A percentile compares a stretch with the other conserved stretches of the same genome.
phyloP scores from a whole-genome alignment of 2,113 vertebrate genomes.

The Atherinomorus stipes region DNA sequence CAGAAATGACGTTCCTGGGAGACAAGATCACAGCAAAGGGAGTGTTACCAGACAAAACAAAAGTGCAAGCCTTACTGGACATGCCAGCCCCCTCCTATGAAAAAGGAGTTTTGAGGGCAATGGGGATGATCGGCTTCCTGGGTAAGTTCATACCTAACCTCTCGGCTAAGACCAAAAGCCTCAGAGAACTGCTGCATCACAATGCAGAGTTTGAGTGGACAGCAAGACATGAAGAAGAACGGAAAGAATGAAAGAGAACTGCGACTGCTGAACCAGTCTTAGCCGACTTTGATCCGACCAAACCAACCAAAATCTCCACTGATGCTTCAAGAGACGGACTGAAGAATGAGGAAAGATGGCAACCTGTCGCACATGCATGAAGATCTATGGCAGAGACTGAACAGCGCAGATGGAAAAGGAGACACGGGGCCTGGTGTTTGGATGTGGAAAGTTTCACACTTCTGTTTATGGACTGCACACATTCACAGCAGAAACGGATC shows the following conservation, averaged over 20 bases:
- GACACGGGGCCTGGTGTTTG: conserved; percentile 10
- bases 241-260: background rate
- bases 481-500: conserved; percentile 11
- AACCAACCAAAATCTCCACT: background rate
- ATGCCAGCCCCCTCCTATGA: background rate
- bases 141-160: too few relatives aligned
- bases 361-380: background rate
- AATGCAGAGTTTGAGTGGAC: too few relatives aligned
- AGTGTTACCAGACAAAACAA: too few relatives aligned
- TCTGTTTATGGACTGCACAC: conserved; percentile 8
- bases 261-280: background rate
- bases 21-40: too few relatives aligned
- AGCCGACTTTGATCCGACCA: background rate
- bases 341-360: background rate
- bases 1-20: too few relatives aligned
- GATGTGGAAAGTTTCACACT: conserved; percentile 2
- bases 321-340: background rate
- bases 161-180: too few relatives aligned
- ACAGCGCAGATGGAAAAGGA: conserved; percentile 12
- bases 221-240: background rate
- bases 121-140: too few relatives aligned
- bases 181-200: too few relatives aligned
- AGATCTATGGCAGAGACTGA: background rate
- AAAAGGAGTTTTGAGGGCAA: too few relatives aligned
- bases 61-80: background rate